Percentiles rank a stretch among this genome's conserved stretches.
Conservation (phyloP, 2,797 vertebrate species). For the Periparus ater region DNA sequence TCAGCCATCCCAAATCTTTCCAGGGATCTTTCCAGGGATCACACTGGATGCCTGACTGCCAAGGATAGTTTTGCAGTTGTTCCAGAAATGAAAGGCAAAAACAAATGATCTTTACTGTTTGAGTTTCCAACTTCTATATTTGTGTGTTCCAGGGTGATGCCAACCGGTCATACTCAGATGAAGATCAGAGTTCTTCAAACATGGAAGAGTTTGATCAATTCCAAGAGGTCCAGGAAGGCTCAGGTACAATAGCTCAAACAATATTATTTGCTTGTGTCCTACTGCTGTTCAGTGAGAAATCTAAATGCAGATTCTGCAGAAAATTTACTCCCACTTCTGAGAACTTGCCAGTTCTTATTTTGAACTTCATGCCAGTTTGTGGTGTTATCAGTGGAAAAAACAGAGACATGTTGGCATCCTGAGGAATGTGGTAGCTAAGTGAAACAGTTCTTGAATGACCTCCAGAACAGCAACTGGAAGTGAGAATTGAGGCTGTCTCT, state of each 20-base stretch:
- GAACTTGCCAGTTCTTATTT: neutral
- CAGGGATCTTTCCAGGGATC: neutral
- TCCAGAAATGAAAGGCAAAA: neutral
- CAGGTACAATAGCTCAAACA: slow-evolving; percentile 78
- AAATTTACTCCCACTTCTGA: neutral
- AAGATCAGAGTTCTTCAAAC: slow-evolving; percentile 93
- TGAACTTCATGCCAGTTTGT: neutral
- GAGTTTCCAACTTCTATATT: slow-evolving; percentile 10
- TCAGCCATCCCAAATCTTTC: neutral
- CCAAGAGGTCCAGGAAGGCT: slow-evolving; percentile 84
- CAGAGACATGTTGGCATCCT: neutral
- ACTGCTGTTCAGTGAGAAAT: neutral
- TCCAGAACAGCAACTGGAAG: neutral
- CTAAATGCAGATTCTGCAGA: slow-evolving; percentile 3
- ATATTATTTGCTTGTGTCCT: neutral
- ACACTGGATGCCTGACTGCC: neutral
- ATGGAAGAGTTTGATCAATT: slow-evolving; percentile 90
- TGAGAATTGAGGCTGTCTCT: neutral
- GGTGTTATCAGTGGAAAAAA: neutral
- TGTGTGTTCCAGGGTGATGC: slow-evolving; percentile 87
- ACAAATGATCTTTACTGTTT: neutral
- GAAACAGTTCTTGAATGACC: neutral
- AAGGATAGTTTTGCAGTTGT: neutral
- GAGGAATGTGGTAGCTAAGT: neutral
- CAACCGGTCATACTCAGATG: slow-evolving; percentile 94